These are phyloP conservation scores for Drosophila anomelani DNA, from an alignment of 2,888 invertebrate genomes.

Conservation along the genomic window DNA sequence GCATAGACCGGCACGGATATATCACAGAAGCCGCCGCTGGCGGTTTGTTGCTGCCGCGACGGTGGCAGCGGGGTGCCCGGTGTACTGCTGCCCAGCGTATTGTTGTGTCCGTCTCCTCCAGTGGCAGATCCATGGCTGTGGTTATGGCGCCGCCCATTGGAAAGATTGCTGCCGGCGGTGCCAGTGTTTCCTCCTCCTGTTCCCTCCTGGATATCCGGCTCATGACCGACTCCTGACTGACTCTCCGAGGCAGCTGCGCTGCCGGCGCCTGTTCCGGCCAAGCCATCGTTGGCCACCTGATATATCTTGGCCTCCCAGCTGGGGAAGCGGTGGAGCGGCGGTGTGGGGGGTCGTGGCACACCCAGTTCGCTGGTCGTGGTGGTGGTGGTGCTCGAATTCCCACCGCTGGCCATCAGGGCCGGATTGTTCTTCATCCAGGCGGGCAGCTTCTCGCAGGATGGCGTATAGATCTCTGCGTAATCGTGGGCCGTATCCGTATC, in stretches of 20 bases:
- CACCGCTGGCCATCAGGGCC: slow-evolving; percentile 85
- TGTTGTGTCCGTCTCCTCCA: slow-evolving; percentile 81
- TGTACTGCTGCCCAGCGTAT: slow-evolving; percentile 72
- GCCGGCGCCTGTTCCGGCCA: slow-evolving; percentile 76
- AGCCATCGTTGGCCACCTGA: slow-evolving; percentile 90
- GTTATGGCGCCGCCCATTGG: slow-evolving; percentile 61
- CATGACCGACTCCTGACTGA: slow-evolving; percentile 57
- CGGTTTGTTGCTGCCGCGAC: slow-evolving; percentile 84
- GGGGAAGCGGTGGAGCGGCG: slow-evolving; percentile 95
- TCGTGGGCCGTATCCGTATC: slow-evolving; percentile 90
- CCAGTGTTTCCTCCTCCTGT: slow-evolving; percentile 26
- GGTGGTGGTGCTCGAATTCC: slow-evolving; percentile 86
- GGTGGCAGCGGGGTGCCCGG: slow-evolving; percentile 82
- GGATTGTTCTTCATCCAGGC: slow-evolving; percentile 87
- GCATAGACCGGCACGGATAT: slow-evolving; percentile 98
- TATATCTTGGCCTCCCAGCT: slow-evolving; percentile 99
- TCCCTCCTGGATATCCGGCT: slow-evolving; percentile 64
- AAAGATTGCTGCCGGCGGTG: slow-evolving; percentile 52
- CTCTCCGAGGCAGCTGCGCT: slow-evolving; percentile 53
- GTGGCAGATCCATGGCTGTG: slow-evolving; percentile 24
- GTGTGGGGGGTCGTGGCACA: slow-evolving; percentile 91
- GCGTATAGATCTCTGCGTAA: slow-evolving; percentile 97
- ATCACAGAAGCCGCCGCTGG: slow-evolving; percentile 93
- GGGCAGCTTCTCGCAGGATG: slow-evolving; percentile 91
- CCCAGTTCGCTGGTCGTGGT: slow-evolving; percentile 82